A percentile compares a stretch with the other conserved stretches of the same genome.
phyloP scores from a whole-genome alignment of 2,113 vertebrate species.

The Alethe castanea region DNA sequence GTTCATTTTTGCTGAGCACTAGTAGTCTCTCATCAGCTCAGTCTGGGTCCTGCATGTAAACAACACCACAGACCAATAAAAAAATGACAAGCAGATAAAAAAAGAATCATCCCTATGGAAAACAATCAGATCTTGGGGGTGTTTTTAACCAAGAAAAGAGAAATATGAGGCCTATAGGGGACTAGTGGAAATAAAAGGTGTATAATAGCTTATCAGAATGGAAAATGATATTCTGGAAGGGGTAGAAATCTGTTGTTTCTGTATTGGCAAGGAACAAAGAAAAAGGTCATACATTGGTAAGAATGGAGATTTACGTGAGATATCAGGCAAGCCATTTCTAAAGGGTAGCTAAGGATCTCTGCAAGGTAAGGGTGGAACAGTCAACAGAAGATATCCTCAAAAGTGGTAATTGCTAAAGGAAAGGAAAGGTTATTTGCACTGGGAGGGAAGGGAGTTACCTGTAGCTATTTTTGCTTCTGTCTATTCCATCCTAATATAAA shows the following conservation, averaged over 20 bases:
- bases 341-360: background rate
- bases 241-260: background rate
- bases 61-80: background rate
- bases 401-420: background rate
- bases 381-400: background rate
- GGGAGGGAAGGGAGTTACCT: background rate
- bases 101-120: background rate
- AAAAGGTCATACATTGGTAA: background rate
- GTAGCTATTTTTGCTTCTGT: background rate
- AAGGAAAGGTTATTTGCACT: background rate
- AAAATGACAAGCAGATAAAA: background rate
- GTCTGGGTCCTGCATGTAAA: background rate
- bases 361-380: background rate
- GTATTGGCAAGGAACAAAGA: background rate
- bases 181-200: background rate
- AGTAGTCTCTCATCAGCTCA: background rate
- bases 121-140: accelerated
- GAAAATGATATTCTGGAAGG: background rate
- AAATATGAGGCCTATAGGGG: background rate
- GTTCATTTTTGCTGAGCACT: background rate
- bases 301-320: background rate
- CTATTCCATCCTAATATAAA: background rate
- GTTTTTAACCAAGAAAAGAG: background rate
- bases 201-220: background rate
- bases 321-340: background rate